These are phyloP conservation scores for Mythimna loreyi DNA, from an alignment of 2,888 invertebrate species.

Conservation along the genomic window DNA sequence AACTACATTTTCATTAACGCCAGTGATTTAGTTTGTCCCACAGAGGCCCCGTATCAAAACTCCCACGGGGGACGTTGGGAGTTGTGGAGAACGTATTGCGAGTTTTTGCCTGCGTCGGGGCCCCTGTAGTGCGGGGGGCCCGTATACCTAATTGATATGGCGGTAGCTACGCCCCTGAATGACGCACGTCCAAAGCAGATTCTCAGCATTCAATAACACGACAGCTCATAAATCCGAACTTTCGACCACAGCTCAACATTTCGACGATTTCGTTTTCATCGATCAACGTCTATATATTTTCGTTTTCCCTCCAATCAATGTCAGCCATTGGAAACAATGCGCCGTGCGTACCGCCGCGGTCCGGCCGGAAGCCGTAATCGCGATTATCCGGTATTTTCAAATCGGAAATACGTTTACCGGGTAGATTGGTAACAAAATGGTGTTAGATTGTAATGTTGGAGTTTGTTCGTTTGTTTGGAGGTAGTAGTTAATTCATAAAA, in stretches of 20 bases:
- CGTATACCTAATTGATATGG: too few species aligned
- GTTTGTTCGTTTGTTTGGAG: conserved; percentile 6
- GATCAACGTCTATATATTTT: conserved; percentile 54
- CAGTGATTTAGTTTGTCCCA: too few species aligned
- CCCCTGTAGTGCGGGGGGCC: too few species aligned
- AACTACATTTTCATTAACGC: conserved; percentile 14
- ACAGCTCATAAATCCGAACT: conserved; percentile 31
- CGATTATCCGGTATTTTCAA: conserved; percentile 74
- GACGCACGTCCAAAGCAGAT: conserved; percentile 20
- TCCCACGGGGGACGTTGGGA: too few species aligned
- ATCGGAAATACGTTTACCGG: conserved; percentile 67
- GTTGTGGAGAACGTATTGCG: too few species aligned
- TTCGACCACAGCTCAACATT: conserved; percentile 28
- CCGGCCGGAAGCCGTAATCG: conserved; percentile 73
- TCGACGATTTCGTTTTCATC: conserved; percentile 55
- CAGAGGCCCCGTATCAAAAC: too few species aligned
- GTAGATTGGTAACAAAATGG: conserved; percentile 54
- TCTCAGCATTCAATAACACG: conserved; percentile 3
- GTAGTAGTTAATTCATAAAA: neutral
- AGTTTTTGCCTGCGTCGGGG: too few species aligned
- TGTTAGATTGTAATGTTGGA: conserved; percentile 44
- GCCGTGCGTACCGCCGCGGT: conserved; percentile 64
- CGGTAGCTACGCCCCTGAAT: too few species aligned
- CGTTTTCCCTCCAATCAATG: conserved; percentile 56
- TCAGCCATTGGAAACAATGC: conserved; percentile 69